Evolutionary conservation across 2,888 invertebrate species (phyloP), one percentile per base, ranked within the genome.

Genomic region (Dryocosmus kuriphilus): DNA sequence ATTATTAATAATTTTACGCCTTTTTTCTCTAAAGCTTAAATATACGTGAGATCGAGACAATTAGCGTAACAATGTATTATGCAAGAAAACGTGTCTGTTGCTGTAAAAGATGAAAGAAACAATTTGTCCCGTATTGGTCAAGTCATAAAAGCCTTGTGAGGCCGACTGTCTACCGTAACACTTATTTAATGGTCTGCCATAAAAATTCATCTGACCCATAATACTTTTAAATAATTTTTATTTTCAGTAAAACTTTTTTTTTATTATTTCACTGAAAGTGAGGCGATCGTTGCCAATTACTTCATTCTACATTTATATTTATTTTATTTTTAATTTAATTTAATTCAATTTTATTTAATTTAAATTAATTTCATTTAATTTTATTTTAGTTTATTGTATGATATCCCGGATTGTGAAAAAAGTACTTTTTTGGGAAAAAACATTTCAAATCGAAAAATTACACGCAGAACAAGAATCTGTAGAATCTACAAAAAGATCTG

Each of bases 121-220:
- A 57, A 57, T 57, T 24, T 57, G 57, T 57, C 57, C 24, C 57
- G 14, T 57, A 57, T 57, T 57, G 24, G 24, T 24, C 57, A 11
- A 57, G 57, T 24, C 57, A 57, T 57, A 57, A 57, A 57, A 57
- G 24, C 24, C 57, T 57, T 57, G 24, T 57, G 57, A 57, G 57
- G 57, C 24, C 57, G 24, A 57, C 24, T 11, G 57, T 24, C 57
- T 57, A 57, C 24, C 57, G 24, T 57, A 57, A 57, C 57, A 57
- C 24, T 57, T 57, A 24, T 57, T 57, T 57, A 24, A 57, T 57
- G 57, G 24, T 57, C 57, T 5, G 24, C 57, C 57, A 57, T 57
- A 24, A 57, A 24, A 57, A 57, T 57, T 11, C 57, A 57, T 57
- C 57, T 57, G 24, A 57, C 24, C 57, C 22, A 57, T 57, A 57